Evolutionary conservation across 1,140 invertebrate species (phyloP).

Genomic region (Solenopsis invicta): DNA sequence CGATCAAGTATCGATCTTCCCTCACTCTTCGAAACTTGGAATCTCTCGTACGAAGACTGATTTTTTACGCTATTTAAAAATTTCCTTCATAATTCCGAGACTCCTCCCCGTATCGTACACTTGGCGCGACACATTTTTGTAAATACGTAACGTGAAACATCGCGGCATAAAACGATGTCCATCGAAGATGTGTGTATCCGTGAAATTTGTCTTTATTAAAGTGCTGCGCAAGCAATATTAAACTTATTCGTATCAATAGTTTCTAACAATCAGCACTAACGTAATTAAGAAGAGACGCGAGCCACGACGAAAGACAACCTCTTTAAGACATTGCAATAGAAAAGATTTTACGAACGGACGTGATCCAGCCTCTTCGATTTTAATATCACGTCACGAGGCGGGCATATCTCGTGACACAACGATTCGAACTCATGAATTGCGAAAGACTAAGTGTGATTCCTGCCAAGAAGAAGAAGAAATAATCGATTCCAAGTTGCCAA

Average conservation of each 20-base stretch:
- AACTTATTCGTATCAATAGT: constrained; percentile 73
- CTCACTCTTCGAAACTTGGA: constrained; percentile 70
- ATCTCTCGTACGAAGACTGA: constrained; percentile 83
- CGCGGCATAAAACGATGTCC: constrained; percentile 49
- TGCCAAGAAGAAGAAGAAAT: constrained; percentile 79
- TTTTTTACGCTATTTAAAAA: constrained; percentile 78
- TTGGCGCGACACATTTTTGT: constrained; percentile 67
- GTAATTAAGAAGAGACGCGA: constrained; percentile 50
- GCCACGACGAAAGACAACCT: not conserved
- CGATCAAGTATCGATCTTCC: constrained; percentile 74
- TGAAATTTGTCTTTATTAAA: constrained; percentile 52
- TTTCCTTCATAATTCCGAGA: constrained; percentile 69
- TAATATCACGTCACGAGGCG: constrained; percentile 37
- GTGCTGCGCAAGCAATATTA: constrained; percentile 76
- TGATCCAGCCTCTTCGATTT: constrained; percentile 33
- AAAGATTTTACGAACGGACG: constrained; percentile 28
- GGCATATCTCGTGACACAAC: constrained; percentile 9
- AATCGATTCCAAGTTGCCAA: constrained; percentile 81
- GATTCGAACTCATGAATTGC: constrained; percentile 65
- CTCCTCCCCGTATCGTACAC: constrained; percentile 66
- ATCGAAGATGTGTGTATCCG: constrained; percentile 43
- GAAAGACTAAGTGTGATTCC: constrained; percentile 79
- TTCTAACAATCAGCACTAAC: constrained; percentile 71
- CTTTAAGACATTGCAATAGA: constrained; percentile 15
- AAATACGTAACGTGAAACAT: constrained; percentile 69